phyloP scores from a whole-genome alignment of 2,113 vertebrate genomes.

The Atlantisia rogersi region DNA sequence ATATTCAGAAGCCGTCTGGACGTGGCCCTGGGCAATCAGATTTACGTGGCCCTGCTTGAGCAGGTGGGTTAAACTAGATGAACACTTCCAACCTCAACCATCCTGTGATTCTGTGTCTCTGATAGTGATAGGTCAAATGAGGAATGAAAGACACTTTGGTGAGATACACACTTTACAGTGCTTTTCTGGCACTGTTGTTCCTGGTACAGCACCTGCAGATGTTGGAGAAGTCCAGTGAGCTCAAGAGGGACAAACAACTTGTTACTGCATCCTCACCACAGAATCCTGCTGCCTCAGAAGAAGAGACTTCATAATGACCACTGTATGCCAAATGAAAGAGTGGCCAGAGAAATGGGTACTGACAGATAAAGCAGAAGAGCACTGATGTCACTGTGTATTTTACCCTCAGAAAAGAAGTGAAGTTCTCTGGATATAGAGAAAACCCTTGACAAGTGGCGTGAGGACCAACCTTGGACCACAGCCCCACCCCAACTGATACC shows the following conservation, averaged over 20 bases:
- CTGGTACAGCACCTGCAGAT: neutral
- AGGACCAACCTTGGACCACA: neutral
- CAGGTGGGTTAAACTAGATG: neutral
- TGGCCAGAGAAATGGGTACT: neutral
- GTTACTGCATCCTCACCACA: neutral
- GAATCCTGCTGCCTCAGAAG: neutral
- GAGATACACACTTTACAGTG: neutral
- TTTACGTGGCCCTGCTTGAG: neutral
- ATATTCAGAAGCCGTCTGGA: neutral
- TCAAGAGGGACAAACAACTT: neutral
- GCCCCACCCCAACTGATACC: fast-evolving
- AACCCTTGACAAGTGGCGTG: neutral
- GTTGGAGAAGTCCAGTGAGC: neutral
- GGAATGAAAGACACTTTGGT: neutral
- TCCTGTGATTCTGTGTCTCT: neutral
- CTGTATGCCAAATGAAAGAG: neutral
- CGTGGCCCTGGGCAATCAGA: fast-evolving
- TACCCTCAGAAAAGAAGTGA: neutral
- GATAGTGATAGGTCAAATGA: neutral
- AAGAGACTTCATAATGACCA: neutral
- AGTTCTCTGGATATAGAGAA: neutral
- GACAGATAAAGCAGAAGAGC: neutral
- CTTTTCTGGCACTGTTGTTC: neutral
- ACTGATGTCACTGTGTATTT: neutral
- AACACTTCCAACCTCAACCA: neutral